Percentiles rank a stretch among this genome's conserved stretches.
Conservation (phyloP, 2,113 vertebrate genomes). For the Urocitellus parryii region DNA sequence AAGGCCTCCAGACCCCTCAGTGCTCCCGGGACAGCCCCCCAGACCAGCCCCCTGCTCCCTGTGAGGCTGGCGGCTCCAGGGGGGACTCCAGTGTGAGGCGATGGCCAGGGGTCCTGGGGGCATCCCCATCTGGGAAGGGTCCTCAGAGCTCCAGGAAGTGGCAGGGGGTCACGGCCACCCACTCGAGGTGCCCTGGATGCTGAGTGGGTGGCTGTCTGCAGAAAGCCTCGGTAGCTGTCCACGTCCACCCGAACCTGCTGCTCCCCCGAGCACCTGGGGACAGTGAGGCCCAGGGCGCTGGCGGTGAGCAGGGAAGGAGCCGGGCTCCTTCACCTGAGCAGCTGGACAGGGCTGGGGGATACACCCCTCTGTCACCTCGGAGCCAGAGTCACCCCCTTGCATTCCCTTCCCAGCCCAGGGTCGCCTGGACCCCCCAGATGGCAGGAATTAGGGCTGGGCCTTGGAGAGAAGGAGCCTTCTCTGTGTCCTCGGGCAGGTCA, state of each 20-base stretch:
- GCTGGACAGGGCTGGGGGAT: background rate
- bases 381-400: background rate
- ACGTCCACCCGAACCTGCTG: too few species aligned
- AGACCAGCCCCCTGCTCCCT: background rate
- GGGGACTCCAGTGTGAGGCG: too few species aligned
- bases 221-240: background rate
- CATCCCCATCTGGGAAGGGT: background rate
- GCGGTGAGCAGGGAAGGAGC: background rate
- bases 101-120: background rate
- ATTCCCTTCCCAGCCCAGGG: too few species aligned
- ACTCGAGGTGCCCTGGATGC: background rate
- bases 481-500: background rate
- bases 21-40: rapidly evolving
- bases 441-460: background rate
- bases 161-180: background rate
- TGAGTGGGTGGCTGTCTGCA: background rate
- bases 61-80: too few species aligned
- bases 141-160: background rate
- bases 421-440: too few species aligned
- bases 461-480: background rate
- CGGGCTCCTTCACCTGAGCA: too few species aligned
- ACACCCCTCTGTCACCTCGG: background rate
- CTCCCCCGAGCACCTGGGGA: background rate
- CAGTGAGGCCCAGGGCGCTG: background rate
- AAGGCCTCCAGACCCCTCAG: background rate